phyloP scores from a whole-genome alignment of 1,140 invertebrate genomes.

The Ceratitis capitata region DNA sequence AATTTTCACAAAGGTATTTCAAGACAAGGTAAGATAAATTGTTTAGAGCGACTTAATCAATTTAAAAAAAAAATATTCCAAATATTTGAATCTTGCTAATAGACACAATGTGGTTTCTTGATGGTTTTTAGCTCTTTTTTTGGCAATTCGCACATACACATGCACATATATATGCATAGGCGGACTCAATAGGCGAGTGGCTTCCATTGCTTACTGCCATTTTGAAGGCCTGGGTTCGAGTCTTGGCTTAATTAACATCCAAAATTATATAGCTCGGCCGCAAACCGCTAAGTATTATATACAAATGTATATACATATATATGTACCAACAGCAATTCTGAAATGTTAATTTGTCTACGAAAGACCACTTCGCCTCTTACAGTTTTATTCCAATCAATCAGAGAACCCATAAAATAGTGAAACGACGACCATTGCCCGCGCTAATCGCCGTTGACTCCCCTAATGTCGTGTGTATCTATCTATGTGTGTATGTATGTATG shows the following conservation, averaged over 20 bases:
- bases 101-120: background rate
- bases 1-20: too few species aligned
- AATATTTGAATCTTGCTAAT: too few species aligned
- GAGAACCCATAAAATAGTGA: constrained; percentile 33
- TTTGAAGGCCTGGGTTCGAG: too few species aligned
- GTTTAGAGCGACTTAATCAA: too few species aligned
- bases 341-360: constrained; percentile 14
- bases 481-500: background rate
- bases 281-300: background rate
- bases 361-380: constrained; percentile 29
- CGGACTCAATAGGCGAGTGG: too few species aligned
- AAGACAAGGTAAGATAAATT: too few species aligned
- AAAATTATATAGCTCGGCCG: too few species aligned
- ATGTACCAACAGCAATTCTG: background rate
- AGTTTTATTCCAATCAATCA: constrained; percentile 37
- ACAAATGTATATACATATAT: background rate
- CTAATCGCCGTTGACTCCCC: background rate
- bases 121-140: background rate
- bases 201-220: too few species aligned
- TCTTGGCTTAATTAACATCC: too few species aligned
- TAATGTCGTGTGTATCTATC: background rate
- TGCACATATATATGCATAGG: background rate
- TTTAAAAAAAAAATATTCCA: too few species aligned
- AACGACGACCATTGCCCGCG: constrained; percentile 30
- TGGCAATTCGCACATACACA: background rate